phyloP scores from a whole-genome alignment of 2,797 vertebrate genomes.

The Steatocranus sp. region DNA sequence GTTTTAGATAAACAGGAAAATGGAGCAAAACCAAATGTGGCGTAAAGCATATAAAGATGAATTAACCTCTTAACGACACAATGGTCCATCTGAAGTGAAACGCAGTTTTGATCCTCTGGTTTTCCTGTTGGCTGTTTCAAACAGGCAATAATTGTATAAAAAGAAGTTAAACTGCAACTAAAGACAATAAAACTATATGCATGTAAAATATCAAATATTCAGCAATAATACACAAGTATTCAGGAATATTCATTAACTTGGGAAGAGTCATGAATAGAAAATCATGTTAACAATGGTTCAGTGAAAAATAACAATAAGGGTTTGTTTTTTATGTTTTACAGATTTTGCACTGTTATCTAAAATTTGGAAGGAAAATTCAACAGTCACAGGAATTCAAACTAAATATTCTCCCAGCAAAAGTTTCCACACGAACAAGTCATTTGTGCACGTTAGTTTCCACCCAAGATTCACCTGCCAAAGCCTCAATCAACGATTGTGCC shows the following conservation, averaged over 20 bases:
- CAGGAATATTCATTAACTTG: neutral
- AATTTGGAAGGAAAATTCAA: neutral
- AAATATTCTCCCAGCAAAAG: neutral
- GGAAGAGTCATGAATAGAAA: neutral
- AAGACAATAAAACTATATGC: neutral
- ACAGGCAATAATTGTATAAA: neutral
- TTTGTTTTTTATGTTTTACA: neutral
- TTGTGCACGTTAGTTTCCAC: neutral
- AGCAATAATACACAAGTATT: neutral
- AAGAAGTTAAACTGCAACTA: neutral
- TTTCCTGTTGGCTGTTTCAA: neutral
- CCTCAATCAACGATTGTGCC: neutral
- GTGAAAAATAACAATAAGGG: accelerated
- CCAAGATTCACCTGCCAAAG: neutral
- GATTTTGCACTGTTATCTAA: neutral
- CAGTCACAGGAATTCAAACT: neutral
- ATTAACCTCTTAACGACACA: neutral
- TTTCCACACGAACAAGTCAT: neutral
- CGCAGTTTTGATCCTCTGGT: neutral
- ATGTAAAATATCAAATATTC: neutral
- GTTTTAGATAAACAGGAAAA: neutral
- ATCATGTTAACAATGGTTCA: accelerated
- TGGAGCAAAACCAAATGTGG: neutral
- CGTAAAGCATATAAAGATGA: neutral
- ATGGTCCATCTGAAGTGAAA: neutral